Base-by-base conservation (phyloP, 2,797 vertebrate species). In the Pantherophis vulpinus region DNA sequence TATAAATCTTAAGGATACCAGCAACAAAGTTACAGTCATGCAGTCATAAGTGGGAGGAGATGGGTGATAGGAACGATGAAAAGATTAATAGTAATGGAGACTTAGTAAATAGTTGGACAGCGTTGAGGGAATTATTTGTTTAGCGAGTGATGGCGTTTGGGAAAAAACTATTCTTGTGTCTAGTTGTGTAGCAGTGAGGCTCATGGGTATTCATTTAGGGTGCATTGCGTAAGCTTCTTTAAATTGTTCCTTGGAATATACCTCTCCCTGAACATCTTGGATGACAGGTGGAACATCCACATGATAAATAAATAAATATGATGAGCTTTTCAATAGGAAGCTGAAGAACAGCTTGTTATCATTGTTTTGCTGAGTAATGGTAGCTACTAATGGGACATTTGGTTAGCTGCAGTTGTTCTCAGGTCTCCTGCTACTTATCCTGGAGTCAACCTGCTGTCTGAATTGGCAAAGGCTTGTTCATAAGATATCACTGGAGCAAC, bases 381-480 rank as follows among this genome's bases (percentile, higher is more conserved):
- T 16, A 25, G n/a, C 14, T 74, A 55, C 23, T 87, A 20, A 37
- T 47, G 87, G 86, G 86, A 59, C 37, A 59, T 25, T 58, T 79
- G 91, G 87, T 74, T 60, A 32, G 7, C 55, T 59, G 87, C n/a
- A 7, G n/a, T 58, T 89, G 55, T 47, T 74, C 10, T 0, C 6
- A 89, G 37, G 16, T 79, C 56, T 87, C 91, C 87, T 79, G 91
- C 66, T 83, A 66, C 27, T 60, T 54, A 79, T 89, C 87, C 56
- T 3, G 3, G 27, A 60, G 91, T 51, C 87, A 20, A 32, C 91
- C 91, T 89, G 87, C 87, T 92, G 91, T 92, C 74, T 89, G 37
- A 60, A 32, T 56, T 89, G 91, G 66, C 91, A 79, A 79, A 88
- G 55, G 29, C 87, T 92, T 60, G 66, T 89, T 92, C 79, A 29